A percentile compares a stretch with the other conserved stretches of the same genome.
Conservation (phyloP, 1,140 invertebrate species). For the Euwallacea fornicatus region DNA sequence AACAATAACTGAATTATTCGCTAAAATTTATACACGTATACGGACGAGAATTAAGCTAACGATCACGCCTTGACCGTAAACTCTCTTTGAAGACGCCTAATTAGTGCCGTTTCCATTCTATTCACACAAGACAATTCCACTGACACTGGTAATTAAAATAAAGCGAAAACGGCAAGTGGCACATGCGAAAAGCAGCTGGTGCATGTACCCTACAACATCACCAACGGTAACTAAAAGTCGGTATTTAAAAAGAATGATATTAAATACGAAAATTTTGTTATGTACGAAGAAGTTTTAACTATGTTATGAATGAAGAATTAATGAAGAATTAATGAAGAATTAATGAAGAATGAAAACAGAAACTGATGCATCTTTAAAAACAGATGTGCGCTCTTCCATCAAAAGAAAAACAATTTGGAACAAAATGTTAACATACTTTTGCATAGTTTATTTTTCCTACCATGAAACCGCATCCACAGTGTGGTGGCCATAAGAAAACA, state of each 20-base stretch:
- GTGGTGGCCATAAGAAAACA: conserved; percentile 13
- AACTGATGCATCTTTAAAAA: too few species aligned
- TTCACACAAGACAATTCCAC: conserved; percentile 1
- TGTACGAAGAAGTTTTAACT: too few species aligned
- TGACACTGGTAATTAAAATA: conserved; percentile 9
- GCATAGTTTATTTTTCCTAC: background rate
- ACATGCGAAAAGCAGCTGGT: conserved; percentile 19
- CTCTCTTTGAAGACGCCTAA: background rate
- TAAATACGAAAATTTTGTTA: too few species aligned
- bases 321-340: too few species aligned
- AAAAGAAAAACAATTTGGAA: too few species aligned
- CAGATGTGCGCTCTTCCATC: too few species aligned
- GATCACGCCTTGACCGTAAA: background rate
- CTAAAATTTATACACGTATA: too few species aligned
- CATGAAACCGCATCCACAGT: conserved; percentile 20
- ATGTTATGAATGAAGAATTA: too few species aligned
- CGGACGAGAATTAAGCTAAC: background rate
- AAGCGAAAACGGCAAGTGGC: conserved; percentile 14
- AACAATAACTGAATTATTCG: too few species aligned
- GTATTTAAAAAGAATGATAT: too few species aligned
- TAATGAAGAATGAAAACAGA: too few species aligned
- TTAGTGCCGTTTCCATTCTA: conserved; percentile 4
- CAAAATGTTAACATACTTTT: background rate
- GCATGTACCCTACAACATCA: background rate
- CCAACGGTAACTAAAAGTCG: too few species aligned